Conservation (phyloP, 2,797 vertebrate genomes). For the Enteromius thamalakanensis region DNA sequence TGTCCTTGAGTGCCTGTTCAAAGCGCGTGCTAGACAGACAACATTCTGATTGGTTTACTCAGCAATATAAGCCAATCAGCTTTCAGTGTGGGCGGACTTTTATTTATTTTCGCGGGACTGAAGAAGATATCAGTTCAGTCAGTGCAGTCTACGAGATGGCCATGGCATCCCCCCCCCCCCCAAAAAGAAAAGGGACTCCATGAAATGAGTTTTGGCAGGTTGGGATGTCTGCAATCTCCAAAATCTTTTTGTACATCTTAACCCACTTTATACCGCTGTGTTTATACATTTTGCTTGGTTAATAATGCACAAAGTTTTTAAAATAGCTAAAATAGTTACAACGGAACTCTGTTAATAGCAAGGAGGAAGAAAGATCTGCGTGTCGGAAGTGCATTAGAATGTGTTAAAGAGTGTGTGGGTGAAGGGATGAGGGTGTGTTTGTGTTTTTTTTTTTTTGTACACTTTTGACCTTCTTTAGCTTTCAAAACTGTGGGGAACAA, state of each 20-base stretch:
- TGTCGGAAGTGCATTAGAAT: neutral
- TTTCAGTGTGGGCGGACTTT: too few relatives aligned
- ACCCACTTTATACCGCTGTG: neutral
- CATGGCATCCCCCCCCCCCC: too few relatives aligned
- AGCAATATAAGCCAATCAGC: too few relatives aligned
- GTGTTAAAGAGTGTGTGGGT: neutral
- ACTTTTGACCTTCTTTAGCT: constrained; percentile 5
- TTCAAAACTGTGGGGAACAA: neutral
- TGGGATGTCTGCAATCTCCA: neutral
- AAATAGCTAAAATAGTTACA: neutral
- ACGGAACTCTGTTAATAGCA: neutral
- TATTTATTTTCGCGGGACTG: too few relatives aligned
- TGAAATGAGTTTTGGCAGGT: too few relatives aligned
- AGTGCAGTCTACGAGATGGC: too few relatives aligned
- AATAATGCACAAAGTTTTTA: neutral
- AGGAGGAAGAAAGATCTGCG: neutral
- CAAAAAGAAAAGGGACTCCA: too few relatives aligned
- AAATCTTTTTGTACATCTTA: neutral
- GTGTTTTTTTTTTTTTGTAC: neutral
- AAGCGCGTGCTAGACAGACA: too few relatives aligned
- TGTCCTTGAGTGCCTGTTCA: too few relatives aligned
- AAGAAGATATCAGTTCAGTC: too few relatives aligned
- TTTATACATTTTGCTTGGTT: neutral
- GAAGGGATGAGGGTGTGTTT: neutral
- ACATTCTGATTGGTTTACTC: too few relatives aligned